Evolutionary conservation across 2,888 invertebrate species (phyloP).

Genomic region (Andrena bicolor): DNA sequence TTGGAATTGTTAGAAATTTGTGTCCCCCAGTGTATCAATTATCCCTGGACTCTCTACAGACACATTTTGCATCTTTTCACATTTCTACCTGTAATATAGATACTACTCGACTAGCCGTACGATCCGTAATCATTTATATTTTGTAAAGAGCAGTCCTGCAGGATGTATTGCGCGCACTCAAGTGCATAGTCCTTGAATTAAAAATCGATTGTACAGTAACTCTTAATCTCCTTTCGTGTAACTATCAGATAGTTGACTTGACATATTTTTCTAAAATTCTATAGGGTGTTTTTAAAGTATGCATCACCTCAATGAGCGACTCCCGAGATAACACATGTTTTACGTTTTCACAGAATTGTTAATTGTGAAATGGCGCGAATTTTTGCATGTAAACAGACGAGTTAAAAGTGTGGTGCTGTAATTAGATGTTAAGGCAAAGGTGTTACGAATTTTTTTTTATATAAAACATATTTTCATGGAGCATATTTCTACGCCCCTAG

Average conservation of each 20-base stretch:
- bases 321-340: constrained; percentile 10
- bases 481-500: constrained; percentile 6
- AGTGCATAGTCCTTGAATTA: constrained; percentile 15
- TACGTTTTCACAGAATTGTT: not conserved
- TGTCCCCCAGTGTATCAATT: constrained; percentile 42
- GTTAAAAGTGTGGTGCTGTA: constrained; percentile 25
- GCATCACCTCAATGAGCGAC: constrained; percentile 6
- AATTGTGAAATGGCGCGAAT: not conserved
- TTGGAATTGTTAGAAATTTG: not conserved
- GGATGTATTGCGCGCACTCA: not conserved
- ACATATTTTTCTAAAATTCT: constrained; percentile 44
- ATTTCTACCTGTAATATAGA: constrained; percentile 39
- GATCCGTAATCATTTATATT: constrained; percentile 26
- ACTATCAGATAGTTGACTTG: constrained; percentile 16
- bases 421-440: constrained; percentile 23
- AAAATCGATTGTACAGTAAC: constrained; percentile 27
- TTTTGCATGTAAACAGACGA: not conserved
- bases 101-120: constrained; percentile 28
- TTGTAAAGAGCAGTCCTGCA: constrained; percentile 15
- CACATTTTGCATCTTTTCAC: constrained; percentile 38
- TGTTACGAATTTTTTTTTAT: constrained; percentile 12
- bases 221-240: constrained; percentile 25
- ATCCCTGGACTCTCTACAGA: constrained; percentile 37
- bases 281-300: constrained; percentile 16
- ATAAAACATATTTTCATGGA: constrained; percentile 26